Percentiles rank a stretch among this genome's conserved stretches.
Conservation (phyloP, 2,888 invertebrate genomes). For the Slavum lentiscoides region DNA sequence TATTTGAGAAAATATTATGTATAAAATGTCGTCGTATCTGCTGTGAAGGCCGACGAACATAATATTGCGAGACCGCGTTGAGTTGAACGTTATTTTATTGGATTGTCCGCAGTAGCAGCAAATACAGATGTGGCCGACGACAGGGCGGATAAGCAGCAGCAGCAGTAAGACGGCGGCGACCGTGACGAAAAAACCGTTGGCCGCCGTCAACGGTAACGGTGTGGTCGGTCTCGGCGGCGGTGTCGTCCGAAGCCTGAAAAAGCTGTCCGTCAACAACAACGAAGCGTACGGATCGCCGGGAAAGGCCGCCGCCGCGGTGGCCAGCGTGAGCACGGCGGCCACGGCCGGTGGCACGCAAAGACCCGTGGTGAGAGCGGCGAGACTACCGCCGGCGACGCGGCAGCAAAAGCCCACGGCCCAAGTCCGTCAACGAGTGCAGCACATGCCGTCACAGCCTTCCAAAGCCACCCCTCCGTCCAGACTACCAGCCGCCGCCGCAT, state of each 20-base stretch:
- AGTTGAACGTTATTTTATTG: not conserved
- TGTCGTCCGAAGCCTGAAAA: not conserved
- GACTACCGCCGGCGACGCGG: not conserved
- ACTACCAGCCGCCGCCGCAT: slow-evolving; percentile 63
- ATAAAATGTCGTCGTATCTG: too few relatives aligned
- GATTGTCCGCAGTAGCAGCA: not conserved
- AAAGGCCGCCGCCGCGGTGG: not conserved
- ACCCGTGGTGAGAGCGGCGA: not conserved
- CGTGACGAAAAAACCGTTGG: not conserved
- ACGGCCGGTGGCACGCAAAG: not conserved
- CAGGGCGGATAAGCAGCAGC: not conserved
- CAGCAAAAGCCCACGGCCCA: slow-evolving; percentile 31
- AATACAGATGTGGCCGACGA: not conserved
- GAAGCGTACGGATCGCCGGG: not conserved
- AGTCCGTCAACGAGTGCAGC: slow-evolving; percentile 50
- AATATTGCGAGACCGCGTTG: too few relatives aligned
- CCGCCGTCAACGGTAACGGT: slow-evolving; percentile 1
- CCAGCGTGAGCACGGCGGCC: slow-evolving; percentile 18
- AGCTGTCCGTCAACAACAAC: not conserved
- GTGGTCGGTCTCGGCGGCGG: not conserved
- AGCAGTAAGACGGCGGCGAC: not conserved
- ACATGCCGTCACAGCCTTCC: slow-evolving; percentile 29
- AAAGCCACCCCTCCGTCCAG: slow-evolving; percentile 2
- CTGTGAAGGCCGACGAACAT: too few relatives aligned
- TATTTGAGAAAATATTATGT: too few relatives aligned